Evolutionary conservation across 2,888 invertebrate genomes (phyloP), one percentile per base, ranked within the genome.

Genomic region (Campoplex nolae): DNA sequence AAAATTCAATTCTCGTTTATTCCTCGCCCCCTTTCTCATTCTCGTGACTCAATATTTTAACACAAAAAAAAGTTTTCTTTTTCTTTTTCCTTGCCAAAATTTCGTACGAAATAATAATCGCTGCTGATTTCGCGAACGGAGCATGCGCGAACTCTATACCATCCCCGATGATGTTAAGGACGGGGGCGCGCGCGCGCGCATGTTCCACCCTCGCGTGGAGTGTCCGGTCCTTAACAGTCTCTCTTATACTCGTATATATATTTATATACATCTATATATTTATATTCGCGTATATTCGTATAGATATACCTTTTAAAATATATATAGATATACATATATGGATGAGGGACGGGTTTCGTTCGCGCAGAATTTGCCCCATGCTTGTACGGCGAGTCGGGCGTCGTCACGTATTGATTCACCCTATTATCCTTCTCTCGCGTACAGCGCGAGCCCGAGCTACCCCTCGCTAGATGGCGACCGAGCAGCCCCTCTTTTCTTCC

Each of bases 401-500:
- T 89, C 87, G 89, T 88, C 90, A 88, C 94, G 93, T 93, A 93
- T 93, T 93, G 93, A 93, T 93, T 93, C 93, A 92, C 90, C 89
- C 88, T 89, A 90, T 90, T 90, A 86, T 90, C 90, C 89, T 77
- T 65, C 51, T 58, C 82, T 67, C 76, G 70, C 81, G 70, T 68
- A 38, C 38, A 78, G 82, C 62, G 74, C 70, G 62, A 75, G 83
- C 80, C 75, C 42, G 9, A 68, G 83, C 79, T 68, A 75, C 86
- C 75, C 77, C 85, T 75, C 86, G 77, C 85, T 86, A 85, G 89
- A 86, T 88, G 88, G 75, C 62, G 48, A 38, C 62, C 42, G 9
- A 8, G 45, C 16, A 4, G 9, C 58, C 45, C 65, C 71, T 68
- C 77, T 51, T 58, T 71, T 51, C 28, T 32, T 23, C 51, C 54